These are phyloP conservation scores for Phylloscopus whistleri DNA, from an alignment of 2,113 vertebrate genomes.

Conservation along the genomic window DNA sequence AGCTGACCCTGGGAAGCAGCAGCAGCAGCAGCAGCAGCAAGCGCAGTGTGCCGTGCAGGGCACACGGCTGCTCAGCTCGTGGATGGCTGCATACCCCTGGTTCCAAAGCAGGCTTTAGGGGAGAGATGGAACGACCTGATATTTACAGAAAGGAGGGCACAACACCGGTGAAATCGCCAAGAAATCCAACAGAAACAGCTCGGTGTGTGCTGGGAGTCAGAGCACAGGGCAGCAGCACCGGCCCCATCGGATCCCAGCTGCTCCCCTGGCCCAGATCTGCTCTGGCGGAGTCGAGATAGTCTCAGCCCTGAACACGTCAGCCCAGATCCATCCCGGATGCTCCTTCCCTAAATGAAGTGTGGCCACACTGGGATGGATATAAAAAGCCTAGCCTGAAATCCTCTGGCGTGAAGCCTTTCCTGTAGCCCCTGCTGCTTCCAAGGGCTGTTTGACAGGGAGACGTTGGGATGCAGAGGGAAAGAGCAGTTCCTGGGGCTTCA, in stretches of 20 bases:
- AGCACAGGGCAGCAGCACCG: neutral
- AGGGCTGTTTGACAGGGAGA: neutral
- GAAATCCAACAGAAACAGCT: neutral
- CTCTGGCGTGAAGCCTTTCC: neutral
- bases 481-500: neutral
- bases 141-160: neutral
- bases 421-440: neutral
- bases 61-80: accelerated
- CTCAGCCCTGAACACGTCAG: neutral
- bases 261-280: neutral
- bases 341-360: neutral
- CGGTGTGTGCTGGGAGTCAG: neutral
- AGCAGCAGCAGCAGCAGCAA: neutral
- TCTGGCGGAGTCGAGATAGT: neutral
- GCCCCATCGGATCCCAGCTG: neutral
- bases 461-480: neutral
- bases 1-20: neutral
- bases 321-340: neutral
- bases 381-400: neutral
- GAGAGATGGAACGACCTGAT: neutral
- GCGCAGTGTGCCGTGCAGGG: accelerated
- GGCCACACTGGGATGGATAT: neutral
- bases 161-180: accelerated
- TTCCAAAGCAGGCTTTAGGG: neutral
- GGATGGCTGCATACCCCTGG: accelerated